Base-by-base conservation (phyloP, 2,113 vertebrate species). In the Malurus cyaneus region DNA sequence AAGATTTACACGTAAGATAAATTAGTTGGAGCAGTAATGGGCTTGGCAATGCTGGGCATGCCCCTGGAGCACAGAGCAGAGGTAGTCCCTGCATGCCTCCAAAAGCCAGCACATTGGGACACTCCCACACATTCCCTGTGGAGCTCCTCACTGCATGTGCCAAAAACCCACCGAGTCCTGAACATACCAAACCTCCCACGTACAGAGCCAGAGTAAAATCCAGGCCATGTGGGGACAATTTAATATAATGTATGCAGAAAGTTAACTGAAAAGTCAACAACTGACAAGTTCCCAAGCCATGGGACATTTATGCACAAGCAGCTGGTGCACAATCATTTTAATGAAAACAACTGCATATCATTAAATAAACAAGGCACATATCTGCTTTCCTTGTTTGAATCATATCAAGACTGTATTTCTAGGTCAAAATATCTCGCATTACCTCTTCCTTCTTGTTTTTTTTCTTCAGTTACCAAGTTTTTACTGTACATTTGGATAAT, bases 311-410 rank as follows among this genome's bases (percentile, higher is more conserved):
- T 25, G 32, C 42, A 76, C 26, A 54, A 76, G 39, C n/a, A 85
- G 36, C 18, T 87, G 46, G 44, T 87, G 18, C 57, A 59, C 46
- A 47, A 39, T 47, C 5, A 46, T 53, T 78, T 52, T 46, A 71
- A 95, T 89, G 11, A 88, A 86, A 91, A 60, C 31, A 67, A 84
- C 79, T 52, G 66, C 8, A 18, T 70, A 26, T 31, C 8, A 93
- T 91, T 89, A 89, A 72, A 85, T 34, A 89, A 7, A 87, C 31
- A 88, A 64, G 14, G n/a, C 46, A 46, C 10, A 3, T 56, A 49
- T 23, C 72, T 36, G 16, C 36, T 86, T 70, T 65, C 80, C 25
- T 53, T 73, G 44, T 72, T 91, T 89, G 46, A n/a, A 62, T 65
- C 36, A 62, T 77, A 7, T 31, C 11, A 71, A 79, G 20, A 64